Evolutionary conservation across 2,113 vertebrate species (phyloP).

Genomic region (Eptesicus fuscus): DNA sequence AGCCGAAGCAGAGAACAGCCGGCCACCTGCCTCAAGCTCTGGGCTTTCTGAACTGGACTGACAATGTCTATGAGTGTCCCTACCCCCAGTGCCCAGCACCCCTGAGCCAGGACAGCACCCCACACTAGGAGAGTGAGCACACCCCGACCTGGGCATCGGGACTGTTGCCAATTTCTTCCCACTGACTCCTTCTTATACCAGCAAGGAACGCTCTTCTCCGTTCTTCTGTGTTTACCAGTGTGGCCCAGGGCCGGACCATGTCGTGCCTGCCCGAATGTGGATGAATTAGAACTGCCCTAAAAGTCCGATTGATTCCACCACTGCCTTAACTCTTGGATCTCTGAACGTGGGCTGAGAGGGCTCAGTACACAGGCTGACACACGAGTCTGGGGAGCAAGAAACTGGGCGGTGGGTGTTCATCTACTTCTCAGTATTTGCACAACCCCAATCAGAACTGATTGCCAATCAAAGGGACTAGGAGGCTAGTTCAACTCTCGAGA

Average conservation of each 20-base stretch:
- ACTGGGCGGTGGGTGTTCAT: neutral
- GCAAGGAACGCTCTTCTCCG: neutral
- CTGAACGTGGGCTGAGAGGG: neutral
- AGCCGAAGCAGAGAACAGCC: neutral
- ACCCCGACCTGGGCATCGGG: neutral
- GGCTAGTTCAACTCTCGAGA: neutral
- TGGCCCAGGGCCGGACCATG: neutral
- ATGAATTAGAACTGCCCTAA: neutral
- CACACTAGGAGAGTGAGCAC: neutral
- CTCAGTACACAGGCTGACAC: neutral
- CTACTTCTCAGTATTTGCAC: neutral
- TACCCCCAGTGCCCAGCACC: neutral
- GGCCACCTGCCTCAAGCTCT: neutral
- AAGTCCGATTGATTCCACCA: neutral
- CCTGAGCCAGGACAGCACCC: neutral
- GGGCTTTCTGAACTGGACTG: neutral
- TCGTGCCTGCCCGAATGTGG: fast-evolving
- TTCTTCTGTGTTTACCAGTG: neutral
- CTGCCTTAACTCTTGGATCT: neutral
- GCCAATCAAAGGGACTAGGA: neutral
- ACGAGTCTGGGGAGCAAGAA: neutral
- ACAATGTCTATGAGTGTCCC: neutral
- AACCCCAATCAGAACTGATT: neutral
- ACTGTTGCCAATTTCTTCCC: neutral
- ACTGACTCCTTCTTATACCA: neutral